Evolutionary conservation across 2,113 vertebrate genomes (phyloP).

Genomic region (Nanorana parkeri): DNA sequence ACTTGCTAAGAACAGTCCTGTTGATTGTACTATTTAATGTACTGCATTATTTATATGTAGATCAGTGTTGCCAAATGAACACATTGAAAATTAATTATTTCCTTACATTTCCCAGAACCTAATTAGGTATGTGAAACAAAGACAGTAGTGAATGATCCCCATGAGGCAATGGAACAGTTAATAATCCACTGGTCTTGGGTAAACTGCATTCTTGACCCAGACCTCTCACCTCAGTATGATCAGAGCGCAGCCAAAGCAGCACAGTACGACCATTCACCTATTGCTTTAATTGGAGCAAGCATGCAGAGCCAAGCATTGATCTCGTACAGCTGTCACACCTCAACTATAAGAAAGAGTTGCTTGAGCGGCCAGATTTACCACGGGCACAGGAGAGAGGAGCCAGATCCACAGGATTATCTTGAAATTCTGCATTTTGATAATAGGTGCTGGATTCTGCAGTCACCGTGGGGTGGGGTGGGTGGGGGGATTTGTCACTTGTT

Average conservation of each 20-base stretch:
- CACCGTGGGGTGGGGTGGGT: neutral
- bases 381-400: neutral
- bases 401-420: constrained; percentile 34
- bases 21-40: too few species aligned
- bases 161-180: neutral
- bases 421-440: constrained; percentile 16
- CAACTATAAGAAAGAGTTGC: constrained; percentile 1
- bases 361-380: constrained; percentile 31
- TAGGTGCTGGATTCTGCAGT: constrained; percentile 18
- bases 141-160: too few species aligned
- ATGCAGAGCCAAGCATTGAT: constrained; percentile 15
- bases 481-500: constrained; percentile 8
- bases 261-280: constrained; percentile 7
- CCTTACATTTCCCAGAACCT: too few species aligned
- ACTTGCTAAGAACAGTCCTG: too few species aligned
- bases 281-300: constrained; percentile 19
- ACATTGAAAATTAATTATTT: too few species aligned
- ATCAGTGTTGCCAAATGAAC: too few species aligned
- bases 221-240: constrained; percentile 37
- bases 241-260: constrained; percentile 18
- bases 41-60: too few species aligned
- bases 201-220: constrained; percentile 23
- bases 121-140: too few species aligned
- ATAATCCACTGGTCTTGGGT: constrained; percentile 7
- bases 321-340: neutral